These are phyloP conservation scores for Coregonus sp. DNA, from an alignment of 2,797 vertebrate species.

Conservation along the genomic window DNA sequence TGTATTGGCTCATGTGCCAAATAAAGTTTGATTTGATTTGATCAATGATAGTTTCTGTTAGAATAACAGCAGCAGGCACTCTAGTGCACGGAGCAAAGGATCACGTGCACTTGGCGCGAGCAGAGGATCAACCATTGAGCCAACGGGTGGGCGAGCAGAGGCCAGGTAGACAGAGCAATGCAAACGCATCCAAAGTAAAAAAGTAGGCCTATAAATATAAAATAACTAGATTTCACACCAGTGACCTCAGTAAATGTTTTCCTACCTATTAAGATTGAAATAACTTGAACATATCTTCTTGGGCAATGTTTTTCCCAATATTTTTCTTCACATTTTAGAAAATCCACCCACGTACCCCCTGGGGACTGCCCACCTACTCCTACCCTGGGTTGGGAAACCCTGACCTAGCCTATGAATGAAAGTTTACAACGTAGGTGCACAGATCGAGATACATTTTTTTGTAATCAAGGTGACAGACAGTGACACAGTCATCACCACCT, in stretches of 20 bases:
- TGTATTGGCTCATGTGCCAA: too few relatives aligned
- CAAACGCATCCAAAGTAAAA: too few relatives aligned
- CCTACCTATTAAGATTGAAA: neutral
- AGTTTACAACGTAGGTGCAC: too few relatives aligned
- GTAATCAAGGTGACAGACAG: too few relatives aligned
- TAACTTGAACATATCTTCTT: neutral
- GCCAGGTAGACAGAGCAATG: too few relatives aligned
- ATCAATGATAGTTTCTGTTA: constrained; percentile 21
- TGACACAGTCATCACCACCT: too few relatives aligned
- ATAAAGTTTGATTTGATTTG: too few relatives aligned
- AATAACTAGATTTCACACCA: neutral
- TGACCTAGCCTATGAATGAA: neutral
- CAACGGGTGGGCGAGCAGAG: too few relatives aligned
- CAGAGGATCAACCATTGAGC: too few relatives aligned
- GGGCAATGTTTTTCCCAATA: neutral
- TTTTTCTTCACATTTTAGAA: neutral
- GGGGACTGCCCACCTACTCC: neutral
- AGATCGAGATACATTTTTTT: too few relatives aligned
- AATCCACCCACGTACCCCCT: neutral
- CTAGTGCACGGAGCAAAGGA: neutral
- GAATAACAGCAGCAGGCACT: constrained; percentile 24
- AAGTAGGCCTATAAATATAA: too few relatives aligned
- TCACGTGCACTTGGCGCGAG: neutral
- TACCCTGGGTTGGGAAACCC: too few relatives aligned
- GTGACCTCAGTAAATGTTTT: neutral